Percentiles rank a stretch among this genome's conserved stretches.
These are phyloP conservation scores for Poeciliopsis occidentalis DNA, from an alignment of 2,113 vertebrate genomes.

Conservation along the genomic window DNA sequence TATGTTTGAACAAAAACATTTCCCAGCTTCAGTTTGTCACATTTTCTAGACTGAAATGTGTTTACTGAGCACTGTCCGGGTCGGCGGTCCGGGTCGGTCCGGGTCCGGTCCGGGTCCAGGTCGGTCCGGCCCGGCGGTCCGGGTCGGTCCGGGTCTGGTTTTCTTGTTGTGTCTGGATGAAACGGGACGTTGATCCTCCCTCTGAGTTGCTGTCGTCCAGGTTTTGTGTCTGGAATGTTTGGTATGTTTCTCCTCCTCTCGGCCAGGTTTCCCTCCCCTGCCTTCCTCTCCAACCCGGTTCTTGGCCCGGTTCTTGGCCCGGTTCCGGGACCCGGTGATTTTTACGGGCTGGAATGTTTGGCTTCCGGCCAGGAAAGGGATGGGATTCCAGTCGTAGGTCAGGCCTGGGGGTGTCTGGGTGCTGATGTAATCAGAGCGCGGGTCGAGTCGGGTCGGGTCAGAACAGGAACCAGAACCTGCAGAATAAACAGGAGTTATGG, in stretches of 20 bases:
- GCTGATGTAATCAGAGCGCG: neutral
- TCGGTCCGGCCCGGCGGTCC: no score
- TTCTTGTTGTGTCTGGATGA: no score
- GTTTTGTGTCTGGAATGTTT: neutral
- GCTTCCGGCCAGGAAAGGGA: constrained; percentile 3
- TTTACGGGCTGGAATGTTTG: neutral
- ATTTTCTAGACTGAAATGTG: no score
- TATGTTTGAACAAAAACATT: no score
- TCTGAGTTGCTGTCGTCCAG: no score
- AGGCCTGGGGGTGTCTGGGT: neutral
- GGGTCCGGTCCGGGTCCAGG: no score
- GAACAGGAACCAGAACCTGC: neutral
- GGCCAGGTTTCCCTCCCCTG: neutral
- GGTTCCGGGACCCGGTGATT: neutral
- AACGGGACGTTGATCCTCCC: no score
- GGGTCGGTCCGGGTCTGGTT: no score
- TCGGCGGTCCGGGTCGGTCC: no score
- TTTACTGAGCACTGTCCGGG: no score
- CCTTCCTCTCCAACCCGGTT: neutral
- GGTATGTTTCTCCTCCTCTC: neutral
- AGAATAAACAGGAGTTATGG: neutral
- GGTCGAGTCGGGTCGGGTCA: neutral
- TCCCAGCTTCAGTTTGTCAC: no score
- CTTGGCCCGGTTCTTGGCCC: neutral
- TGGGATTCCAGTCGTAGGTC: constrained; percentile 14